Evolutionary conservation across 2,797 vertebrate genomes (phyloP).

Genomic region (Gambusia yucatana): DNA sequence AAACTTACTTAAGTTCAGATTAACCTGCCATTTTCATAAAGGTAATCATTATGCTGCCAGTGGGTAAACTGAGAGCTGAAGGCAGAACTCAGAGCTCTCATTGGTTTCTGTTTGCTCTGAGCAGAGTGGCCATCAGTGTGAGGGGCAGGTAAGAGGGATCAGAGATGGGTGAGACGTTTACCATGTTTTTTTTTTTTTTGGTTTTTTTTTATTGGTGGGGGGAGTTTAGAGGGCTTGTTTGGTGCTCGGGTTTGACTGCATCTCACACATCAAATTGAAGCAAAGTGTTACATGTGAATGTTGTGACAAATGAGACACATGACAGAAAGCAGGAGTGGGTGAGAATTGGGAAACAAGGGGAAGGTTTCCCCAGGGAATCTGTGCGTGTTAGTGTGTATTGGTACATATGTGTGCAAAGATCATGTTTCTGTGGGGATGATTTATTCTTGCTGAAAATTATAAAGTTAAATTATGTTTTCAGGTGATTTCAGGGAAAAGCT

Average conservation of each 20-base stretch:
- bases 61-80: conserved; percentile 84
- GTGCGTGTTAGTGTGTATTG: conserved; percentile 33
- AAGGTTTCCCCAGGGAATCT: conserved; percentile 68
- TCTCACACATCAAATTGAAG: conserved; percentile 86
- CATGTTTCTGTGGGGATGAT: conserved; percentile 9
- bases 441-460: conserved; percentile 15
- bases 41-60: conserved; percentile 88
- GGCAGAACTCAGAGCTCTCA: conserved; percentile 85
- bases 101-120: conserved; percentile 88
- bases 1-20: conserved; percentile 69
- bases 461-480: conserved; percentile 15
- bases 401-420: conserved; percentile 25
- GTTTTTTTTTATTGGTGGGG: not conserved
- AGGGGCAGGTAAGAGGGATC: conserved; percentile 40
- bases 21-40: conserved; percentile 82
- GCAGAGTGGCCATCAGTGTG: conserved; percentile 62
- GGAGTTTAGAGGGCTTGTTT: conserved; percentile 39
- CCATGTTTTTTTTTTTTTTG: conserved; percentile 12
- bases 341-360: conserved; percentile 80
- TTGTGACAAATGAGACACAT: conserved; percentile 80
- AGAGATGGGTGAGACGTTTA: conserved; percentile 57
- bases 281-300: conserved; percentile 83
- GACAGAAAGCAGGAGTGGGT: conserved; percentile 78
- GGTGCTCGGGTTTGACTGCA: conserved; percentile 68
- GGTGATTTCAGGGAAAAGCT: conserved; percentile 2